Conservation (phyloP, 2,888 invertebrate genomes). For the Mythimna vitellina region DNA sequence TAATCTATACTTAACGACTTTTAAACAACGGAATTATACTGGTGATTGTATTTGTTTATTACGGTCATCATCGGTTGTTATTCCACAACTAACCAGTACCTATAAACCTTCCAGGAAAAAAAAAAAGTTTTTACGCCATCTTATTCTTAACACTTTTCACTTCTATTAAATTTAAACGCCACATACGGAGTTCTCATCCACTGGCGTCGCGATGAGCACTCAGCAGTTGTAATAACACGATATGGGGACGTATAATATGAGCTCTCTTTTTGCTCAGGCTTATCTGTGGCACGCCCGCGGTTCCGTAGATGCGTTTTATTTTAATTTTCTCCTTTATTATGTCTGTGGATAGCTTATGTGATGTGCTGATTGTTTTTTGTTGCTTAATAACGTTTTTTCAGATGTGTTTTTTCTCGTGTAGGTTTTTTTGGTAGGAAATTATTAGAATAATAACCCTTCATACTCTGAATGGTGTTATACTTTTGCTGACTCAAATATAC, state of each 20-base stretch:
- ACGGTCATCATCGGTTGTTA: neutral
- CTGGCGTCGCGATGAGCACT: conserved; percentile 64
- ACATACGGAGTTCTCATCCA: conserved; percentile 62
- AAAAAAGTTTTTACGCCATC: neutral
- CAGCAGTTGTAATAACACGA: conserved; percentile 83
- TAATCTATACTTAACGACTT: neutral
- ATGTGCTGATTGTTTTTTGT: conserved; percentile 32
- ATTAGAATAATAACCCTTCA: too few relatives aligned
- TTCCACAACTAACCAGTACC: neutral
- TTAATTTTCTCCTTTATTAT: conserved; percentile 68
- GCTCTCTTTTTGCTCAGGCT: conserved; percentile 78
- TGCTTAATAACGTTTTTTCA: neutral
- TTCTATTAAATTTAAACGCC: conserved; percentile 41
- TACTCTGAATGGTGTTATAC: too few relatives aligned
- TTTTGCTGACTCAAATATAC: too few relatives aligned
- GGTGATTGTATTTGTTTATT: neutral
- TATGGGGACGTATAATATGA: conserved; percentile 79
- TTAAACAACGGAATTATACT: neutral
- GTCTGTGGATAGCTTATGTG: conserved; percentile 17
- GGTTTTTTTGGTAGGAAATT: too few relatives aligned
- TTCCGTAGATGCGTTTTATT: conserved; percentile 72
- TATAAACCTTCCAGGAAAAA: neutral
- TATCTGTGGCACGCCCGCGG: conserved; percentile 66
- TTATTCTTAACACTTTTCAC: neutral
- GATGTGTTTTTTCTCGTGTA: neutral